phyloP scores from a whole-genome alignment of 2,113 vertebrate genomes.

The Rhodinocichla rosea region DNA sequence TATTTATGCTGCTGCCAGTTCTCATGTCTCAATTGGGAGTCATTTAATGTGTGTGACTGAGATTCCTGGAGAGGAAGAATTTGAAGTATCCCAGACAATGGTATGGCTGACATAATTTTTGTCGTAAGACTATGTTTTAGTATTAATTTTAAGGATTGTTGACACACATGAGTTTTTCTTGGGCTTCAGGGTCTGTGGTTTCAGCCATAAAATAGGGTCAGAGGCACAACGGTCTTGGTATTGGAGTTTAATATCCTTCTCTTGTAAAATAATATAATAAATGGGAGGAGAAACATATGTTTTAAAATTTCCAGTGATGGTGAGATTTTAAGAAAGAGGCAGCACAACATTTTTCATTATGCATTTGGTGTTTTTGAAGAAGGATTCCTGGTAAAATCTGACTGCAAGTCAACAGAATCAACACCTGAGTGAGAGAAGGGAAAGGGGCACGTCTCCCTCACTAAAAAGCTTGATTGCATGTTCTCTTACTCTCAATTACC shows the following conservation, averaged over 20 bases:
- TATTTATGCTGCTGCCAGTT: slow-evolving; percentile 31
- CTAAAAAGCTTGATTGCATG: neutral
- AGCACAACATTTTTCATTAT: neutral
- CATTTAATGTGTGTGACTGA: slow-evolving; percentile 11
- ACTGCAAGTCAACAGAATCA: neutral
- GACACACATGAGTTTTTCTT: neutral
- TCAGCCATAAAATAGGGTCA: neutral
- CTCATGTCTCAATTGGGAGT: slow-evolving; percentile 49
- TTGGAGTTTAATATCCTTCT: neutral
- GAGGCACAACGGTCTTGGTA: neutral
- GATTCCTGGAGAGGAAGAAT: slow-evolving; percentile 37
- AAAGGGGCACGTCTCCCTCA: neutral
- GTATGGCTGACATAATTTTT: neutral
- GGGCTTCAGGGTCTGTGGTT: neutral
- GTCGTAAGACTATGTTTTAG: neutral
- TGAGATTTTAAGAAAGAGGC: neutral
- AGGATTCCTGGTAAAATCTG: neutral
- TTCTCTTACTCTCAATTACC: slow-evolving; percentile 13
- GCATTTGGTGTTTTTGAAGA: neutral
- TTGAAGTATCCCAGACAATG: slow-evolving; percentile 44
- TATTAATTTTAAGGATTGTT: slow-evolving; percentile 22
- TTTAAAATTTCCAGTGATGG: neutral
- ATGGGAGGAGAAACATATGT: neutral
- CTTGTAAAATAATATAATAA: neutral
- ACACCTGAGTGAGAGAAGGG: neutral